phyloP scores from a whole-genome alignment of 1,140 invertebrate species.

The Leptonema lineaticorne region DNA sequence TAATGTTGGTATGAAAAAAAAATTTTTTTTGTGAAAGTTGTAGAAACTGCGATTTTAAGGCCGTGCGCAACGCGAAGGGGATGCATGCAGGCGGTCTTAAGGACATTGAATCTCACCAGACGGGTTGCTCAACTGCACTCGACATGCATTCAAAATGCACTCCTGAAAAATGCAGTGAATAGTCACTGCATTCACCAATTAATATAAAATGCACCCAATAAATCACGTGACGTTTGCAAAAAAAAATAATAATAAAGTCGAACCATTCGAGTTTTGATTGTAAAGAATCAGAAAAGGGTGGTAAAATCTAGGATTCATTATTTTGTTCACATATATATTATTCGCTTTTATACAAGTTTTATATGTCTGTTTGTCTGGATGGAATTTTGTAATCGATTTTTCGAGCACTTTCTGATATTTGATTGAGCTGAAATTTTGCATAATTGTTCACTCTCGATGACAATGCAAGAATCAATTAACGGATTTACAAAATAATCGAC shows the following conservation, averaged over 20 bases:
- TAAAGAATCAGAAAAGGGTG: not conserved
- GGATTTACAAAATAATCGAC: too few species aligned
- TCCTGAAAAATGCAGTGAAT: slow-evolving; percentile 15
- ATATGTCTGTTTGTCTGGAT: too few species aligned
- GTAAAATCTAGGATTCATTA: not conserved
- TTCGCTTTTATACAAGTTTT: not conserved
- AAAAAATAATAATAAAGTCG: not conserved
- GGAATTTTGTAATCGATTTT: too few species aligned
- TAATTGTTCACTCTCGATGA: too few species aligned
- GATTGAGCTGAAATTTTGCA: too few species aligned
- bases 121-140: not conserved
- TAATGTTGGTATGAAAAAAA: too few species aligned
- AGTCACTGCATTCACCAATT: not conserved
- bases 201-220: not conserved
- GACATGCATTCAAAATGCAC: slow-evolving; percentile 25
- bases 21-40: too few species aligned
- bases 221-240: not conserved
- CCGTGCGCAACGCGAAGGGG: slow-evolving; percentile 17
- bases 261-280: not conserved
- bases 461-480: too few species aligned
- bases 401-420: too few species aligned
- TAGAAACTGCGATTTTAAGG: not conserved
- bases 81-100: slow-evolving; percentile 3
- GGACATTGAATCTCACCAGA: slow-evolving; percentile 10
- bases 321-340: not conserved